phyloP scores from a whole-genome alignment of 37 sponge, comb jelly and placozoan genomes.

The Theonella swinhoei region DNA sequence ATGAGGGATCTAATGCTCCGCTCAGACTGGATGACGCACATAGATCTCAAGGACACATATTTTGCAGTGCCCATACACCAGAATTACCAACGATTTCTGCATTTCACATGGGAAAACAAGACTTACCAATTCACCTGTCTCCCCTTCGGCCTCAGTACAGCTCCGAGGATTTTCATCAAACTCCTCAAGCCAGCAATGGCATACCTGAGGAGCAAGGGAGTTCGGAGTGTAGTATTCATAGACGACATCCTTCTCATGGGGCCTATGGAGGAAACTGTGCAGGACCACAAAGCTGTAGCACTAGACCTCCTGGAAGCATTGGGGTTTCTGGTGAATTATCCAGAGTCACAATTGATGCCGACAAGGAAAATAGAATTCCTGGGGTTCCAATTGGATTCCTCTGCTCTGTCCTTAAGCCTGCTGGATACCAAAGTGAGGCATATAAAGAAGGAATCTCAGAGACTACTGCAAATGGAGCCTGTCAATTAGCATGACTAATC shows the following conservation, averaged over 20 bases:
- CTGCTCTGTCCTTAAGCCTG: too few relatives aligned
- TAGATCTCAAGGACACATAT: too few relatives aligned
- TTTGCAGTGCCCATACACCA: too few relatives aligned
- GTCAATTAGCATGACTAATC: not conserved
- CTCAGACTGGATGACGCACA: too few relatives aligned
- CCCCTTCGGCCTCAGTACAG: not conserved
- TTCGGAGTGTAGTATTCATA: slow-evolving; percentile 6
- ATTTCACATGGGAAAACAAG: too few relatives aligned
- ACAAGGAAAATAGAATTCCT: not conserved
- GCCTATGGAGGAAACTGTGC: not conserved
- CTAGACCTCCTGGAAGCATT: slow-evolving; percentile 8
- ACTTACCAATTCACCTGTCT: not conserved
- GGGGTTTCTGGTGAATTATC: slow-evolving; percentile 31
- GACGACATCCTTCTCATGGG: slow-evolving; percentile 10
- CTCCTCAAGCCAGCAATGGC: not conserved
- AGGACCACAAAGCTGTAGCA: not conserved
- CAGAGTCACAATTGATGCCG: too few relatives aligned
- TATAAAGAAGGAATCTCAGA: too few relatives aligned
- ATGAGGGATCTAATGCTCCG: too few relatives aligned
- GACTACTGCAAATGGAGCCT: too few relatives aligned
- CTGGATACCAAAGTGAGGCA: too few relatives aligned
- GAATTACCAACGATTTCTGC: too few relatives aligned
- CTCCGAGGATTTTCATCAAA: slow-evolving; percentile 17
- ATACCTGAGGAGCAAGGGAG: not conserved
- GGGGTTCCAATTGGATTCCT: too few relatives aligned